Conservation (phyloP, 2,113 vertebrate genomes). For the Corynorhinus townsendii region DNA sequence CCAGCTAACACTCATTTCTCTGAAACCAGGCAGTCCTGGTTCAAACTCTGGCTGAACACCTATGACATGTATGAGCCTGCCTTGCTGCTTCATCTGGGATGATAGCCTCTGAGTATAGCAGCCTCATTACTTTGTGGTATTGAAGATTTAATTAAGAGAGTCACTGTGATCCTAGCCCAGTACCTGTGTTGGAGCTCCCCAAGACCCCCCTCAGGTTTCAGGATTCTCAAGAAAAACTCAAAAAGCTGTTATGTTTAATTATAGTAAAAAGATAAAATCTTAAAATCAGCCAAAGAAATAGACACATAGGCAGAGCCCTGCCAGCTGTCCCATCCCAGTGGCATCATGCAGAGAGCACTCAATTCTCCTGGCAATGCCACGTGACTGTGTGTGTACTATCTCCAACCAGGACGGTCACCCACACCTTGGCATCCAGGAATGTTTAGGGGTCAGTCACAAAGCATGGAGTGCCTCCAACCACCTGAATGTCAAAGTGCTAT, state of each 20-base stretch:
- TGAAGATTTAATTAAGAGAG: not conserved
- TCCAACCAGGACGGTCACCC: no score
- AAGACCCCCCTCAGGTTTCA: not conserved
- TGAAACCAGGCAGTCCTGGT: not conserved
- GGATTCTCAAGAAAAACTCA: not conserved
- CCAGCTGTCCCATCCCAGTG: fast-evolving
- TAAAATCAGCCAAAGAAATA: not conserved
- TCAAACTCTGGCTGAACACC: not conserved
- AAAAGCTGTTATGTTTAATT: not conserved
- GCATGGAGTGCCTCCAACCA: fast-evolving
- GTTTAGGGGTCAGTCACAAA: not conserved
- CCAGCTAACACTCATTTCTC: not conserved
- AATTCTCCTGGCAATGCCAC: not conserved
- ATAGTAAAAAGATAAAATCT: not conserved
- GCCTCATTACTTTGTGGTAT: not conserved
- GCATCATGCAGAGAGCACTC: fast-evolving
- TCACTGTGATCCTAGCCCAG: no score
- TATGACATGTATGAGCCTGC: fast-evolving
- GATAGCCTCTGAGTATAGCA: no score
- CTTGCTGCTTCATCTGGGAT: not conserved
- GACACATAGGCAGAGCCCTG: not conserved
- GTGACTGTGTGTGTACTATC: fast-evolving
- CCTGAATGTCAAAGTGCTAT: not conserved
- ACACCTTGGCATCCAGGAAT: no score
- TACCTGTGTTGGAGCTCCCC: not conserved